A percentile compares a stretch with the other conserved stretches of the same genome.
Evolutionary conservation across 2,888 invertebrate species (phyloP).

Genomic region (Dynastes hyllus): DNA sequence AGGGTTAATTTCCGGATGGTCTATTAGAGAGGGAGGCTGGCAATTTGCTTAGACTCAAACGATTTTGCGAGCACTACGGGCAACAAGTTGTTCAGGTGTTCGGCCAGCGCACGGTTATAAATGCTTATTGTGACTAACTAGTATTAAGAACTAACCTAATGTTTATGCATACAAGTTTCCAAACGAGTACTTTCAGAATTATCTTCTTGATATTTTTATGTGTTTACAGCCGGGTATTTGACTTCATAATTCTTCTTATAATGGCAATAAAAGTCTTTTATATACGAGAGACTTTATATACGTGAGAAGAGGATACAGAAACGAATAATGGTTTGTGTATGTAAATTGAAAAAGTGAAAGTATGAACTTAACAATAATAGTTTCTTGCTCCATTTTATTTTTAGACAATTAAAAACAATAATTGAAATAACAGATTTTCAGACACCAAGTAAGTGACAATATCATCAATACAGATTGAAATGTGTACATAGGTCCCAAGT

Average conservation of each 20-base stretch:
- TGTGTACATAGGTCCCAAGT: too few species aligned
- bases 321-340: too few species aligned
- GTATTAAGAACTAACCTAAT: neutral
- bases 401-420: too few species aligned
- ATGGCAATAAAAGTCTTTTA: neutral
- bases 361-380: too few species aligned
- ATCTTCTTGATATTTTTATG: constrained; percentile 1
- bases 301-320: neutral
- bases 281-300: neutral
- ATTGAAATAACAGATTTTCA: too few species aligned
- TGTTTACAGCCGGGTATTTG: neutral
- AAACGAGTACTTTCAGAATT: constrained; percentile 7
- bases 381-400: too few species aligned
- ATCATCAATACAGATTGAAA: too few species aligned
- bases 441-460: too few species aligned
- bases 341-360: too few species aligned
- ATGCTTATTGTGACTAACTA: constrained; percentile 11
- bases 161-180: neutral
- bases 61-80: constrained; percentile 18
- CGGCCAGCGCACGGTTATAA: neutral
- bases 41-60: constrained; percentile 35
- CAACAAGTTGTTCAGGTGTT: constrained; percentile 43
- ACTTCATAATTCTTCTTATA: neutral
- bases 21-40: constrained; percentile 14
- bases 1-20: constrained; percentile 29